A percentile compares a stretch with the other conserved stretches of the same genome.
phyloP scores from a whole-genome alignment of 1,140 invertebrate species.

The Drosophila sp. region DNA sequence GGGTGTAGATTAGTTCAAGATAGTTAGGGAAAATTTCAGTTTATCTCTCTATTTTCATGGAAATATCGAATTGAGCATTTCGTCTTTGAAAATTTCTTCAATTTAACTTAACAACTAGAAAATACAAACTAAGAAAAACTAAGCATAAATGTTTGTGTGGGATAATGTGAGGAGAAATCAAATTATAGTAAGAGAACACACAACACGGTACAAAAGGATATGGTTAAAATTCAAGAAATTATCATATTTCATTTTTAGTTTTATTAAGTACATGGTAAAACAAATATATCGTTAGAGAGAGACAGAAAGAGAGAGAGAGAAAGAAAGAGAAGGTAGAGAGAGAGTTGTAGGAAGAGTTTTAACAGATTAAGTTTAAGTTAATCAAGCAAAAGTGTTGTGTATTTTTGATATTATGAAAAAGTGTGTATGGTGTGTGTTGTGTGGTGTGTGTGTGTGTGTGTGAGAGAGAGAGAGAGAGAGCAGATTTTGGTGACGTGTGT shows the following conservation, averaged over 20 bases:
- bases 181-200: constrained; percentile 22
- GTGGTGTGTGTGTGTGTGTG: constrained; percentile 26
- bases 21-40: background rate
- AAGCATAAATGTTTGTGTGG: background rate
- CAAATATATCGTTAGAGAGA: constrained; percentile 13
- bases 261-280: constrained; percentile 51
- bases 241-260: constrained; percentile 20
- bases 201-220: constrained; percentile 27
- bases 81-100: background rate
- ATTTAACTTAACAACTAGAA: background rate
- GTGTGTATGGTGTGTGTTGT: background rate
- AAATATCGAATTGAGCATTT: background rate
- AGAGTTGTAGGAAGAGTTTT: no score
- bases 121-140: background rate
- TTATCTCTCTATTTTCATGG: background rate
- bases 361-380: background rate
- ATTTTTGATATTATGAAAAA: no score
- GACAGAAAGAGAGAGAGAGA: constrained; percentile 13
- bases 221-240: constrained; percentile 25
- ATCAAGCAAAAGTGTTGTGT: background rate
- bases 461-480: constrained; percentile 24
- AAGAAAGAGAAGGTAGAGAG: background rate
- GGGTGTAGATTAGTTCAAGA: background rate
- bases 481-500: constrained; percentile 29
- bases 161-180: background rate